Evolutionary conservation across 2,888 invertebrate species (phyloP).

Genomic region (Cylloceria caligata): DNA sequence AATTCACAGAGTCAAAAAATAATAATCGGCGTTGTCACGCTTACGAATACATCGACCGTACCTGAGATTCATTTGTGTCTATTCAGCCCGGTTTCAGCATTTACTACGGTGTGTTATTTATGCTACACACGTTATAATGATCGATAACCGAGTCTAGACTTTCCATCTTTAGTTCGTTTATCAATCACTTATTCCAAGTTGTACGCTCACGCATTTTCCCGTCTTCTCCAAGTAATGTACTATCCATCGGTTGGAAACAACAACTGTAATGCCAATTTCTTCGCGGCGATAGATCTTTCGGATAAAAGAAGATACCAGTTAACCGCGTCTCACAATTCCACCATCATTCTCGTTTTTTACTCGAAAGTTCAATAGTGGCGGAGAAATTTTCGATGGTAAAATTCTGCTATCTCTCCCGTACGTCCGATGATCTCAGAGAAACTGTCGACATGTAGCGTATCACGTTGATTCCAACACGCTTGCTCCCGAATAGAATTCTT

Average conservation of each 20-base stretch:
- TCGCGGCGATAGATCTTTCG: too few species aligned
- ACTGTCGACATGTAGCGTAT: too few species aligned
- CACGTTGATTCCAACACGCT: background rate
- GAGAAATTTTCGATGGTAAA: too few species aligned
- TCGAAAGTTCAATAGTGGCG: too few species aligned
- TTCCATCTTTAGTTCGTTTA: background rate
- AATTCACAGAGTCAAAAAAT: background rate
- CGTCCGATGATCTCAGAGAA: too few species aligned
- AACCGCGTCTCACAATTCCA: too few species aligned
- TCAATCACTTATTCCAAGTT: slow-evolving; percentile 9
- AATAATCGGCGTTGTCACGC: background rate
- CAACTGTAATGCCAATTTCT: too few species aligned
- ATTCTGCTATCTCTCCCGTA: too few species aligned
- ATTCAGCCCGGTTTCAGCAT: background rate
- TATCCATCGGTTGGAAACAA: too few species aligned
- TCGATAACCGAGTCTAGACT: slow-evolving; percentile 18
- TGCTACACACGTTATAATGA: slow-evolving; percentile 7
- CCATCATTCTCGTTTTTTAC: too few species aligned
- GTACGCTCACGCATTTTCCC: background rate
- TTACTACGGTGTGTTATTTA: background rate
- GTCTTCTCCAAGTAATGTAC: too few species aligned
- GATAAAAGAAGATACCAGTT: too few species aligned
- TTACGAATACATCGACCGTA: background rate
- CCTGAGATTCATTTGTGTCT: background rate
- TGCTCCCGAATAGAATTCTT: background rate